phyloP scores from a whole-genome alignment of 2,888 invertebrate genomes.

The Amphiduros pacificus region DNA sequence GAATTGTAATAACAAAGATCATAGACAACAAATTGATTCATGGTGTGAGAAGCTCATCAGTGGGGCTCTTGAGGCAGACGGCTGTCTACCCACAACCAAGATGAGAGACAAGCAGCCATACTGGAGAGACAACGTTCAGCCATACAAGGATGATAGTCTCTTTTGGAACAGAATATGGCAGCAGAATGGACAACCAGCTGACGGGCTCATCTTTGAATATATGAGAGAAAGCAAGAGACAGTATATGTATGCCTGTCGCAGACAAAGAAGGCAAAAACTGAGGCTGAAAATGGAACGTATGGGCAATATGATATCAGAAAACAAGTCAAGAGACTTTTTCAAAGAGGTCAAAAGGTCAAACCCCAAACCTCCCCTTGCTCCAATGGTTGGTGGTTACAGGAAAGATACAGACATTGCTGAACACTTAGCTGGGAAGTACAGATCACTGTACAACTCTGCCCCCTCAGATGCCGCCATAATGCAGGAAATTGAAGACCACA shows the following conservation, averaged over 20 bases:
- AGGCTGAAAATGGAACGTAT: not conserved
- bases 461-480: not conserved
- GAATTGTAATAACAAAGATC: not conserved
- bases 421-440: not conserved
- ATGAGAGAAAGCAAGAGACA: not conserved
- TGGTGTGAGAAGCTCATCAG: not conserved
- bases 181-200: not conserved
- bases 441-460: not conserved
- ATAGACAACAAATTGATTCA: not conserved
- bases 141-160: not conserved
- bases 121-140: not conserved
- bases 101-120: not conserved
- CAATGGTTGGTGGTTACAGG: not conserved
- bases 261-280: not conserved
- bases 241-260: not conserved
- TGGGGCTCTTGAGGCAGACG: not conserved
- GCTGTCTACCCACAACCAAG: not conserved
- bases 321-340: not conserved
- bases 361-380: not conserved
- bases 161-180: not conserved
- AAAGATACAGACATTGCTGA: not conserved
- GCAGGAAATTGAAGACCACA: too few relatives aligned
- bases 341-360: not conserved
- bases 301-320: not conserved
- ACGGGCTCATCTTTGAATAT: not conserved